phyloP scores from a whole-genome alignment of 2,888 invertebrate genomes.

The Netelia fuscicornis region DNA sequence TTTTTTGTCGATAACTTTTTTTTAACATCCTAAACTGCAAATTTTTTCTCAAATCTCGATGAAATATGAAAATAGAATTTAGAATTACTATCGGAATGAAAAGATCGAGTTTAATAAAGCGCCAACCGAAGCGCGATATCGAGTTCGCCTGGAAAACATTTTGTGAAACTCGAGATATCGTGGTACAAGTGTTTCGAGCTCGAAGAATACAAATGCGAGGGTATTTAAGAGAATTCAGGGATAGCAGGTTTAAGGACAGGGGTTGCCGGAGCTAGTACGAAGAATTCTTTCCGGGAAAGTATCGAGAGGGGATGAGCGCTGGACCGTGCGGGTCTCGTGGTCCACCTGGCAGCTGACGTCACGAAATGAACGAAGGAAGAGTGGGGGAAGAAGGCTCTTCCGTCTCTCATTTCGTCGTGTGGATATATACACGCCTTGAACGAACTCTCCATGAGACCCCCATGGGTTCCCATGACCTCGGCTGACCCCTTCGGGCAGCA shows the following conservation, averaged over 20 bases:
- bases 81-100: background rate
- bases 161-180: background rate
- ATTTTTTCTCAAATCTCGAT: too few species aligned
- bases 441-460: constrained; percentile 77
- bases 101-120: constrained; percentile 9
- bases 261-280: constrained; percentile 51
- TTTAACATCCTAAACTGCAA: too few species aligned
- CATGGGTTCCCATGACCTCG: constrained; percentile 84
- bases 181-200: constrained; percentile 37
- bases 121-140: constrained; percentile 20
- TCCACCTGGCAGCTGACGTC: constrained; percentile 64
- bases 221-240: constrained; percentile 24
- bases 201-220: constrained; percentile 2
- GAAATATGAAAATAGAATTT: background rate
- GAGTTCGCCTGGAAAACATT: background rate
- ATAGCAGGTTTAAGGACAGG: constrained; percentile 44
- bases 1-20: too few species aligned
- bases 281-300: constrained; percentile 57
- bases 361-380: constrained; percentile 40
- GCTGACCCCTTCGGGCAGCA: constrained; percentile 76
- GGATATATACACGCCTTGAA: constrained; percentile 18
- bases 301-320: constrained; percentile 31
- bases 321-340: constrained; percentile 20
- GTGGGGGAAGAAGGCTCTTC: constrained; percentile 49
- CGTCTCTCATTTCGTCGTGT: constrained; percentile 10